These are phyloP conservation scores for Struthio camelus DNA, from an alignment of 2,113 vertebrate genomes.

Conservation along the genomic window DNA sequence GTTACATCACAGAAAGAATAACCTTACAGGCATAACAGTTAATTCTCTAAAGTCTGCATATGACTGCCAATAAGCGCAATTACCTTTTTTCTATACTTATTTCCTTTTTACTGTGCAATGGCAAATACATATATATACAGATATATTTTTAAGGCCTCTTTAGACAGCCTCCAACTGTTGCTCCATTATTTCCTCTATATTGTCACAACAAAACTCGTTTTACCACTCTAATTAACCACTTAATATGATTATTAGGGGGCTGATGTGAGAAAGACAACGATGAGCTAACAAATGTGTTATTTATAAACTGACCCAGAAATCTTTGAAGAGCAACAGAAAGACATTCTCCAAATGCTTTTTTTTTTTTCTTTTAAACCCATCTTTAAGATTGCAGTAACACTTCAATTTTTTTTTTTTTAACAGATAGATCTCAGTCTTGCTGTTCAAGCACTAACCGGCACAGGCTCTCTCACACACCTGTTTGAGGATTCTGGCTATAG, in stretches of 20 bases:
- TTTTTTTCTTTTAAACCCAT: background rate
- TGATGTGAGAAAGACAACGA: background rate
- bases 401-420: background rate
- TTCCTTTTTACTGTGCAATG: background rate
- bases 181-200: background rate
- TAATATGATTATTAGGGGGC: background rate
- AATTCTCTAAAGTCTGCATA: background rate
- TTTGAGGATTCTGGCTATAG: slow-evolving; percentile 92
- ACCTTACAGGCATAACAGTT: background rate
- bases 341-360: background rate
- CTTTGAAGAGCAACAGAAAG: background rate
- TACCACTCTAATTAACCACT: background rate
- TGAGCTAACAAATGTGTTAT: background rate
- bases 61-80: background rate
- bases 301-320: background rate
- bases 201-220: background rate
- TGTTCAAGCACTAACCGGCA: background rate
- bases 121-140: background rate
- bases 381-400: background rate
- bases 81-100: background rate
- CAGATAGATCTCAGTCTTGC: background rate
- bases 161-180: background rate
- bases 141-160: background rate
- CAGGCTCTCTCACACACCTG: slow-evolving; percentile 75
- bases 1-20: background rate